Evolutionary conservation across 2,797 vertebrate genomes (phyloP), one percentile per base, ranked within the genome.

Genomic region (Eulemur albifrons): DNA sequence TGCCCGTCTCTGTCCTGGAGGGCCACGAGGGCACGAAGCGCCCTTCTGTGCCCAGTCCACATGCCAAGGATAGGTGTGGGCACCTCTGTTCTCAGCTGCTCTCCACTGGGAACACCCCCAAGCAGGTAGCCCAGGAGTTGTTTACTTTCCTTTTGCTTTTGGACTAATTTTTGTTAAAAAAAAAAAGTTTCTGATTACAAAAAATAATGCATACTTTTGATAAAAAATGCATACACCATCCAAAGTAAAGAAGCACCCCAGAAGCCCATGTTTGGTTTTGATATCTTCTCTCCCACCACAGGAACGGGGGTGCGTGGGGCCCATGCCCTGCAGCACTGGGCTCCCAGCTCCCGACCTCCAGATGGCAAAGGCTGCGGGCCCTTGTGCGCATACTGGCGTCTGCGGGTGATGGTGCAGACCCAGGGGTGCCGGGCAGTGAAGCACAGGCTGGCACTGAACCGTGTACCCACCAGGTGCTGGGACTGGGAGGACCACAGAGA

Each of bases 251-350:
- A 12, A 45, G 67, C 21, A 21, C 43, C n/a, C n/a, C 1, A 5
- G 87, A 48, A n/a, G 30, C 7, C 72, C 21, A 0, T 17, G 27
- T n/a, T 30, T 6, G 0, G 23, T 79, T 35, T 54, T 15, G 43
- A 27, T 8, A 5, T 10, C 23, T 61, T 61, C 30, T 21, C 40
- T 50, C 17, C 13, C 15, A 11, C 14, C 2, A 21, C 13, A 25
- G 6, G 38, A 75, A 12, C 5, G 18, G 27, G 61, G 40, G 13
- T 52, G 27, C 32, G 3, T 1, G 23, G 59, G 50, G 27, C 5
- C 5, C 1, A 2, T 0, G 5, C 7, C 48, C 63, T 48, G 40
- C 73, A 14, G 59, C 32, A 6, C 1, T 23, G 20, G 48, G 43
- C 81, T 65, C 25, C 25, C 48, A 67, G 9, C 32, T 40, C 35